Conservation (phyloP, 2,888 invertebrate species). For the Xestia sexstrigata region DNA sequence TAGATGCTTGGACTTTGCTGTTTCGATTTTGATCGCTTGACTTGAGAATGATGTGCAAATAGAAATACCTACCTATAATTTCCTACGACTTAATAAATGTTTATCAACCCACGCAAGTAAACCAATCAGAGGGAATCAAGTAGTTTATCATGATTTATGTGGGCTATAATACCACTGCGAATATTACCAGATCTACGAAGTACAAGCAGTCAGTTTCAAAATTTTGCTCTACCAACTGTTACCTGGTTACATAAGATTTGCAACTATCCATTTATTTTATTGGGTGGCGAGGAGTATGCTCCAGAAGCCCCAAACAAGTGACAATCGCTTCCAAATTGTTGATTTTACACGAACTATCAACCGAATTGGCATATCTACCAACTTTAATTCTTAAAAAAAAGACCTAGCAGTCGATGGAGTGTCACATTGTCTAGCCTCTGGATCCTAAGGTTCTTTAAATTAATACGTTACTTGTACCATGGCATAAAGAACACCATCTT, state of each 20-base stretch:
- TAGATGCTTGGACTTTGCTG: background rate
- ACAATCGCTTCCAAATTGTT: background rate
- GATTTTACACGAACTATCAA: background rate
- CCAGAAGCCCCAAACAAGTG: background rate
- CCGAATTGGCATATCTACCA: background rate
- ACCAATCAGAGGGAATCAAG: conserved; percentile 32
- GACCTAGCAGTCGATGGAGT: background rate
- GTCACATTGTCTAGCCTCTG: background rate
- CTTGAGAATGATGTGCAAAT: conserved; percentile 15
- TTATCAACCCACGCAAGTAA: conserved; percentile 32
- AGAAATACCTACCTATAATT: background rate
- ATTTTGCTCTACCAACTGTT: conserved; percentile 5
- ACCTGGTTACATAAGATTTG: background rate
- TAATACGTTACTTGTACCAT: background rate
- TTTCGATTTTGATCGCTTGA: background rate
- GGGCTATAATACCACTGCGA: background rate
- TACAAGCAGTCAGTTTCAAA: conserved; percentile 1
- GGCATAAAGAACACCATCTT: background rate
- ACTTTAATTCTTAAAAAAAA: too few species aligned
- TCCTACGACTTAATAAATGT: conserved; percentile 16
- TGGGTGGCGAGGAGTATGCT: background rate
- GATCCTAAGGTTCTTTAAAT: background rate
- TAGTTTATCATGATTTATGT: conserved; percentile 37
- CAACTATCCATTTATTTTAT: background rate
- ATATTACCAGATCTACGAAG: conserved; percentile 22